Conservation (phyloP, 2,113 vertebrate genomes). For the Pseudolaguvia tuberculata region DNA sequence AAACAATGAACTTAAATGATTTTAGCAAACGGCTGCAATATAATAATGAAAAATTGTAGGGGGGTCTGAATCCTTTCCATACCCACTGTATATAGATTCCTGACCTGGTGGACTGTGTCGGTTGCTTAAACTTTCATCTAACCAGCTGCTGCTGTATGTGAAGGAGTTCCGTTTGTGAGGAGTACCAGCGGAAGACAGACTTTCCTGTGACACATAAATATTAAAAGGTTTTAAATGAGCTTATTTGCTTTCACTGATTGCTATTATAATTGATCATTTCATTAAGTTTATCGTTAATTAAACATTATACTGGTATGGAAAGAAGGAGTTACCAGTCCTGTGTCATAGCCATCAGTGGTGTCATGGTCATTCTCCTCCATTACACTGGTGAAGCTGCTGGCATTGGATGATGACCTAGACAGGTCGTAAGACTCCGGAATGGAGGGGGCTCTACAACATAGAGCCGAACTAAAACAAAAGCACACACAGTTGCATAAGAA, state of each 20-base stretch:
- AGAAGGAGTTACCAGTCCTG: constrained; percentile 69
- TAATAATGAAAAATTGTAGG: too few species aligned
- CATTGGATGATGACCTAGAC: constrained; percentile 89
- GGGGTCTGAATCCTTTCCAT: too few species aligned
- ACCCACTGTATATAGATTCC: constrained; percentile 55
- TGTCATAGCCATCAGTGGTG: constrained; percentile 74
- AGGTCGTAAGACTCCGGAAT: constrained; percentile 75
- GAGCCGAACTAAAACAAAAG: constrained; percentile 54
- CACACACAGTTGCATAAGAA: not conserved
- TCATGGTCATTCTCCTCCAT: constrained; percentile 77
- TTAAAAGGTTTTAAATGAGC: not conserved
- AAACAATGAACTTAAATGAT: too few species aligned
- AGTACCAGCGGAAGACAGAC: constrained; percentile 73
- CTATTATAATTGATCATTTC: not conserved
- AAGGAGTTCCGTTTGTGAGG: constrained; percentile 79
- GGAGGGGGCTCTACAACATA: constrained; percentile 71
- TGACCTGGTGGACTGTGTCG: constrained; percentile 65
- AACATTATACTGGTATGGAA: not conserved
- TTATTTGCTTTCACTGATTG: not conserved
- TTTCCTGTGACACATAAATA: constrained; percentile 67
- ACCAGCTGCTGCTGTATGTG: constrained; percentile 69
- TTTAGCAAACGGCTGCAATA: too few species aligned
- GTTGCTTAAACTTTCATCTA: constrained; percentile 74
- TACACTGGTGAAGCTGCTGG: constrained; percentile 93
- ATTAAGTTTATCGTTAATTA: not conserved